Conservation (phyloP, 2,888 invertebrate species). For the Cephus pulcher region DNA sequence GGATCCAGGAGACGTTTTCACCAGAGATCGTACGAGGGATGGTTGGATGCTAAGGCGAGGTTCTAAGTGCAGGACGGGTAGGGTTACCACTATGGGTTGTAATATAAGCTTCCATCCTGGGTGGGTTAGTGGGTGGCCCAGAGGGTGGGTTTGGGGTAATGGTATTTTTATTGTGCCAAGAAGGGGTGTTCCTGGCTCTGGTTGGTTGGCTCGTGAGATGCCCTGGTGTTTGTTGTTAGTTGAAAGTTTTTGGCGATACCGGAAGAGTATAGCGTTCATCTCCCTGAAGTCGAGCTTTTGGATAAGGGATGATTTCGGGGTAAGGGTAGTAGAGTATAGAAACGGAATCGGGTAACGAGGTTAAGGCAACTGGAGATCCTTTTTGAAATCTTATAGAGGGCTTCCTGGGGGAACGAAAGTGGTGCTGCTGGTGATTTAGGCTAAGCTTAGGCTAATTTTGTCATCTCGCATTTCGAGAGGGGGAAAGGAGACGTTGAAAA, state of each 20-base stretch:
- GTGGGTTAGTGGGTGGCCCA: conserved; percentile 28
- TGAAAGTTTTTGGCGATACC: conserved; percentile 40
- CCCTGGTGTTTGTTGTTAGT: conserved; percentile 34
- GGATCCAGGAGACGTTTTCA: conserved; percentile 31
- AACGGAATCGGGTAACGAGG: no score
- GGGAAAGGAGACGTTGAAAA: no score
- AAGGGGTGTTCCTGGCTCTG: conserved; percentile 23
- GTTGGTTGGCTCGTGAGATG: no score
- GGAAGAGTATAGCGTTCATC: not conserved
- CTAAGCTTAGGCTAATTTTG: no score
- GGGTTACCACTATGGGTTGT: conserved; percentile 59
- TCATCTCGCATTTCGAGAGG: no score
- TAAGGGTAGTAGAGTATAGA: no score
- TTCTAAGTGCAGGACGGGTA: conserved; percentile 55
- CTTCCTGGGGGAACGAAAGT: no score
- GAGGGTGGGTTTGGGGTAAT: conserved; percentile 30
- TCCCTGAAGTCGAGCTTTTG: no score
- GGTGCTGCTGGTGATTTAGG: no score
- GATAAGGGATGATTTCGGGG: no score
- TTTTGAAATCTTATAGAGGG: no score
- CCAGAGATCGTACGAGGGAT: conserved; percentile 15
- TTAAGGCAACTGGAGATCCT: no score
- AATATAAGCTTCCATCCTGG: conserved; percentile 46
- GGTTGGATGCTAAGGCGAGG: conserved; percentile 27
- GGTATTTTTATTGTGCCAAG: conserved; percentile 38